Conservation (phyloP, 2,888 invertebrate species). For the Drosophila peninsularis region DNA sequence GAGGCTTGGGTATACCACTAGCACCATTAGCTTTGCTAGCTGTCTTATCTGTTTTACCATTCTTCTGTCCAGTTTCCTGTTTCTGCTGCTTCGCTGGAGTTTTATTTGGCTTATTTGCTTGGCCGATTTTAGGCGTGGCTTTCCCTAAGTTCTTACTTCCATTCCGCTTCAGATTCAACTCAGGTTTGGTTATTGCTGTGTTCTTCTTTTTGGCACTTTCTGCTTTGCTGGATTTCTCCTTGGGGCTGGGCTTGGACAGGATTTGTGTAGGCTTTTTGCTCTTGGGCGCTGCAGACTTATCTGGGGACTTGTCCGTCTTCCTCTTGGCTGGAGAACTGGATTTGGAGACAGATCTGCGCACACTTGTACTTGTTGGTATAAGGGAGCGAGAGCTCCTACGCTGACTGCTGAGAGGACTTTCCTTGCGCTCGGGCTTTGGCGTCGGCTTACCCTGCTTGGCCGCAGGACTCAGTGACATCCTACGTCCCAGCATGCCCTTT, state of each 20-base stretch:
- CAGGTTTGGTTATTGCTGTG: slow-evolving; percentile 56
- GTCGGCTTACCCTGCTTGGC: slow-evolving; percentile 30
- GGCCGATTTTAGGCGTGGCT: slow-evolving; percentile 49
- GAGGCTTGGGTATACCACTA: slow-evolving; percentile 30
- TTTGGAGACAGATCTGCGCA: slow-evolving; percentile 24
- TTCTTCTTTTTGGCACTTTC: slow-evolving; percentile 84
- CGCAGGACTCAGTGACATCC: slow-evolving; percentile 77
- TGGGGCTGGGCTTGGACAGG: slow-evolving; percentile 58
- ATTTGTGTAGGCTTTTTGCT: slow-evolving; percentile 30
- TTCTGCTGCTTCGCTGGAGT: slow-evolving; percentile 21
- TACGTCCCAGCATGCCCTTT: slow-evolving; percentile 36
- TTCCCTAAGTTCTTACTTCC: slow-evolving; percentile 53
- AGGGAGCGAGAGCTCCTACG: slow-evolving; percentile 71
- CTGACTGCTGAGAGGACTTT: slow-evolving; percentile 13
- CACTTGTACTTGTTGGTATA: slow-evolving; percentile 72
- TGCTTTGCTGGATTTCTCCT: slow-evolving; percentile 58
- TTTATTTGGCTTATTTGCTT: slow-evolving; percentile 19
- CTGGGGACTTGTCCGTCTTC: slow-evolving; percentile 23
- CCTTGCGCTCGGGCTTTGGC: slow-evolving; percentile 35
- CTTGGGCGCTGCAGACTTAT: slow-evolving; percentile 34
- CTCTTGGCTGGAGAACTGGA: slow-evolving; percentile 52
- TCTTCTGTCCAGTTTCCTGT: slow-evolving; percentile 18
- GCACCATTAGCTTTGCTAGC: slow-evolving; percentile 46
- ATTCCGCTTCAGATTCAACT: slow-evolving; percentile 42
- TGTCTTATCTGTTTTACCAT: slow-evolving; percentile 26